Conservation (phyloP, 1,140 invertebrate genomes). For the Atta texana region DNA sequence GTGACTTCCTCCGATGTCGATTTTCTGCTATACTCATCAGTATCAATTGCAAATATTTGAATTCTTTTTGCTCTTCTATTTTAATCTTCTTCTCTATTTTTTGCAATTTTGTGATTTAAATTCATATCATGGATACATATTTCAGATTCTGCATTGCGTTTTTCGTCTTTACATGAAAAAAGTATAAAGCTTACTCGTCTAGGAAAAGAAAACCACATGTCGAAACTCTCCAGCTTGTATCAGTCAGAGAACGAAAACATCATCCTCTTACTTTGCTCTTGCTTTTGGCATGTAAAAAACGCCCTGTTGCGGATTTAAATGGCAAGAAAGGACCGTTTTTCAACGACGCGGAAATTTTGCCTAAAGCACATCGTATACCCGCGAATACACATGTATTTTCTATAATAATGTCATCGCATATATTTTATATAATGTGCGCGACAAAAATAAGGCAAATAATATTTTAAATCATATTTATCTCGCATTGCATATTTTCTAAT, state of each 20-base stretch:
- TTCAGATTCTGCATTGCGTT: neutral
- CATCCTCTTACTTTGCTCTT: slow-evolving; percentile 38
- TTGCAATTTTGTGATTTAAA: neutral
- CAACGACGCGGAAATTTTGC: slow-evolving; percentile 21
- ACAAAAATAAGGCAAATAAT: neutral
- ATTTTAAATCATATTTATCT: neutral
- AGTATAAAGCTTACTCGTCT: neutral
- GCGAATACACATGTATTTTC: neutral
- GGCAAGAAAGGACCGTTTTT: slow-evolving; percentile 12
- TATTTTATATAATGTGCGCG: neutral
- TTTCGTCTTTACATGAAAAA: neutral
- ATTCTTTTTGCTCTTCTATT: neutral
- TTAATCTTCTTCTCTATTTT: neutral
- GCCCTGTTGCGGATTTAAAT: slow-evolving; percentile 30
- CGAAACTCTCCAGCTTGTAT: slow-evolving; percentile 15
- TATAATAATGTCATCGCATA: neutral
- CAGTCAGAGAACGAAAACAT: slow-evolving; percentile 22
- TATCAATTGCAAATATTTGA: neutral
- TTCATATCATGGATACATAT: neutral
- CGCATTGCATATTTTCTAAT: neutral
- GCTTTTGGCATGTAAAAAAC: slow-evolving; percentile 46
- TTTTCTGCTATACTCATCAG: neutral
- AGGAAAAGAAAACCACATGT: slow-evolving; percentile 33
- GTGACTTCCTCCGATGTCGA: neutral
- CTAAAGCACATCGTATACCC: neutral